Conservation (phyloP, 2,797 vertebrate genomes). For the Diplodus sargus region DNA sequence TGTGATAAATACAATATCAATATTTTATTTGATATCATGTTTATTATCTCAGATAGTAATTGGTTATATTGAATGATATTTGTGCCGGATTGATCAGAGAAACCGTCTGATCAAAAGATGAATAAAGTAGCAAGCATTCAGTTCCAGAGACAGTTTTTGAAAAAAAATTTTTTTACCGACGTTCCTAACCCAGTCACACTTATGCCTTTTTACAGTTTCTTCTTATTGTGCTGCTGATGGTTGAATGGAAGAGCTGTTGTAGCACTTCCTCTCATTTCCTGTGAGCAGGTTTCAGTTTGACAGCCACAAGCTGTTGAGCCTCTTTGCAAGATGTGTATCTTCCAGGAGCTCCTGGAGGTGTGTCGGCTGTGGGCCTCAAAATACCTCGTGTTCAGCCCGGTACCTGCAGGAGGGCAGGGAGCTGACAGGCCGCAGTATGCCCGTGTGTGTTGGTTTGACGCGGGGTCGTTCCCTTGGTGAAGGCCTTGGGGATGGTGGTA, state of each 20-base stretch:
- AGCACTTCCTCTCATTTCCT: conserved; percentile 57
- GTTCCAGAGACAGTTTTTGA: not conserved
- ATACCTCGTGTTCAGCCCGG: not conserved
- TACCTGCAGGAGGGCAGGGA: conserved; percentile 42
- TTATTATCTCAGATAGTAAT: not conserved
- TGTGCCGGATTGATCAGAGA: not conserved
- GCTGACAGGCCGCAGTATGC: conserved; percentile 33
- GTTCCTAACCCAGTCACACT: not conserved
- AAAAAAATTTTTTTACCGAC: not conserved
- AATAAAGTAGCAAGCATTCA: not conserved
- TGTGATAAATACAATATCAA: no score
- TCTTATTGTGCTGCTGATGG: conserved; percentile 11
- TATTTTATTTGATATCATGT: no score
- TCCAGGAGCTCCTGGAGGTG: conserved; percentile 8
- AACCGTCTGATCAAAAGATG: not conserved
- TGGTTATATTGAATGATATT: not conserved
- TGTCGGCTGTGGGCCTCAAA: not conserved
- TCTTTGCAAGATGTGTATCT: not conserved
- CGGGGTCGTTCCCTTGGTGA: conserved; percentile 77
- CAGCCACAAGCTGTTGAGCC: conserved; percentile 5
- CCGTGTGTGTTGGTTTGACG: conserved; percentile 61
- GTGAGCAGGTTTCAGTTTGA: conserved; percentile 49
- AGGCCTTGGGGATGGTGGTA: conserved; percentile 69
- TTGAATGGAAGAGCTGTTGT: conserved; percentile 11
- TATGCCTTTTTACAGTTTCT: conserved; percentile 11